A percentile compares a stretch with the other conserved stretches of the same genome.
Evolutionary conservation across 1,140 invertebrate species (phyloP).

Genomic region (Aphelinus atriplicis): DNA sequence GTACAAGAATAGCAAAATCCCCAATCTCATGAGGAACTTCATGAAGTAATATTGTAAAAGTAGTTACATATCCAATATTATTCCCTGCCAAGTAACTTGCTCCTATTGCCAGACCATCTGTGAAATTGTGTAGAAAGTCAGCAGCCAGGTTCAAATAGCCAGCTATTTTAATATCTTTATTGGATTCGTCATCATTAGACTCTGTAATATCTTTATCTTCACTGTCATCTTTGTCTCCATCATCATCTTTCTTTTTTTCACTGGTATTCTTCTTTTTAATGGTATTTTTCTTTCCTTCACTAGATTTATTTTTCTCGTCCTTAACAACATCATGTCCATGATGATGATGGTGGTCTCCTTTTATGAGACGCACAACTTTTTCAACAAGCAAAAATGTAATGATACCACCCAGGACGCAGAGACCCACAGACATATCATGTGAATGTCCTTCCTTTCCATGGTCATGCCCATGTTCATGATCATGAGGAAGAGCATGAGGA

Average conservation of each 20-base stretch:
- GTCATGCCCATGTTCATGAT: conserved; percentile 67
- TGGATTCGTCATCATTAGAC: conserved; percentile 45
- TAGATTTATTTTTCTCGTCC: conserved; percentile 63
- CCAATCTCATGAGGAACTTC: conserved; percentile 99
- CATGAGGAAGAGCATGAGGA: conserved; percentile 86
- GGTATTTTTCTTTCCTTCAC: conserved; percentile 60
- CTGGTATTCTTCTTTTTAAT: conserved; percentile 49
- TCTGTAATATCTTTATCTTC: not conserved
- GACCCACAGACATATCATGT: conserved; percentile 87
- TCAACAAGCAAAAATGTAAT: conserved; percentile 91
- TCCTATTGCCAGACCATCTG: conserved; percentile 95
- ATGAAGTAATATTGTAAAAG: conserved; percentile 92
- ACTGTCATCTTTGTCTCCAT: conserved; percentile 49
- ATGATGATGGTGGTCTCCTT: conserved; percentile 80
- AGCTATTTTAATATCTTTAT: conserved; percentile 84
- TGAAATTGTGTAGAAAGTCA: conserved; percentile 97
- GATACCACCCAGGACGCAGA: conserved; percentile 91
- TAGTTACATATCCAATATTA: conserved; percentile 86
- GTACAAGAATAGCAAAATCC: conserved; percentile 96
- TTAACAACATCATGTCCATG: conserved; percentile 50
- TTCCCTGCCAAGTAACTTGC: conserved; percentile 94
- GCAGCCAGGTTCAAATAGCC: conserved; percentile 95
- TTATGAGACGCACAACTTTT: conserved; percentile 90
- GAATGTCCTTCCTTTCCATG: conserved; percentile 70
- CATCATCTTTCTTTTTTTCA: conserved; percentile 35